Evolutionary conservation across 2,113 vertebrate genomes (phyloP).

Genomic region (Dolichotis patagonum): DNA sequence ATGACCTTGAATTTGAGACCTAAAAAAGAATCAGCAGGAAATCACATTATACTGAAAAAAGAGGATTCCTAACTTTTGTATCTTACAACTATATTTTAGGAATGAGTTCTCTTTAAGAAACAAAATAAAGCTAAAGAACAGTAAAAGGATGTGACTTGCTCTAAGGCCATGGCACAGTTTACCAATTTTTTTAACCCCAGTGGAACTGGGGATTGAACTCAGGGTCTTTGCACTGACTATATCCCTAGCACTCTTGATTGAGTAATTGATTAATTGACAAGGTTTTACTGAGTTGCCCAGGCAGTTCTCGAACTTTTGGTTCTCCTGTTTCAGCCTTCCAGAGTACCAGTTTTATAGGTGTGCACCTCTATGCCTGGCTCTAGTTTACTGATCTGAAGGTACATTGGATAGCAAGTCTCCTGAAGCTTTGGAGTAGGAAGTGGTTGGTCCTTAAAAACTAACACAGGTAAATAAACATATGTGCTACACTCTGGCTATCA

Average conservation of each 20-base stretch:
- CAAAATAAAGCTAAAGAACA: not conserved
- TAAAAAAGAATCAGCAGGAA: not conserved
- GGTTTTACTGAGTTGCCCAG: not conserved
- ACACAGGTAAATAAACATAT: not conserved
- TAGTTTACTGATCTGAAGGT: not conserved
- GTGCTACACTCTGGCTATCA: not conserved
- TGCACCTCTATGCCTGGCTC: not conserved
- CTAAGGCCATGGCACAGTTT: not conserved
- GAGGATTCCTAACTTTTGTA: conserved; percentile 2
- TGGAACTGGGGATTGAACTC: not conserved
- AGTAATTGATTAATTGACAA: not conserved
- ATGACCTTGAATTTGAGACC: conserved; percentile 15
- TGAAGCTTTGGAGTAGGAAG: not conserved
- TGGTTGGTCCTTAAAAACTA: not conserved
- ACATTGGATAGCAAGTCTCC: not conserved
- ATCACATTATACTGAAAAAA: not conserved
- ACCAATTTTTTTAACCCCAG: not conserved
- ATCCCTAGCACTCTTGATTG: not conserved
- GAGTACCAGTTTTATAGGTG: not conserved
- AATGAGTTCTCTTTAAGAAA: conserved; percentile 48
- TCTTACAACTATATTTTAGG: not conserved
- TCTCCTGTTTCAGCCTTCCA: not conserved
- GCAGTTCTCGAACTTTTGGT: not conserved
- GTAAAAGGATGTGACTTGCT: not conserved
- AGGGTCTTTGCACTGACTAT: not conserved